Conservation (phyloP, 2,113 vertebrate genomes). For the Eolophus roseicapilla region DNA sequence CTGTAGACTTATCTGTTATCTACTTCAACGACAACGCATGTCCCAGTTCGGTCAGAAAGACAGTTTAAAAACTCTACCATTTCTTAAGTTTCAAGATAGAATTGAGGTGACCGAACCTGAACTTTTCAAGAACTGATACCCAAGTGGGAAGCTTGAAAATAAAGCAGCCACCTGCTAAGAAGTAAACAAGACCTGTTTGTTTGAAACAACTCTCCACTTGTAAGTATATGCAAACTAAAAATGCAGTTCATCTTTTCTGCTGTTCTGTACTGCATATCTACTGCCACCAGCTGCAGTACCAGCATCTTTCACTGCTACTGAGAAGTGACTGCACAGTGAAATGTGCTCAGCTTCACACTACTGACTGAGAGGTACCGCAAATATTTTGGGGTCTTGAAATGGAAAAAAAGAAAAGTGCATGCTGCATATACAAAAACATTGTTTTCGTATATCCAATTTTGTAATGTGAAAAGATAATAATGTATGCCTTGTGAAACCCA, state of each 20-base stretch:
- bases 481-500: background rate
- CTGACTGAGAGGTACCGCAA: background rate
- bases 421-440: background rate
- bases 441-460: background rate
- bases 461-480: background rate
- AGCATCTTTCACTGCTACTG: background rate
- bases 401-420: background rate
- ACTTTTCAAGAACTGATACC: background rate
- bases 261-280: background rate
- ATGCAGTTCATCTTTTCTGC: background rate
- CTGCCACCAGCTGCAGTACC: background rate
- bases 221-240: background rate
- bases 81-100: background rate
- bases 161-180: background rate
- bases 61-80: background rate
- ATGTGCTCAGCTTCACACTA: background rate
- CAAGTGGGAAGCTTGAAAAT: background rate
- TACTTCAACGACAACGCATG: background rate
- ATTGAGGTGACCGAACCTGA: background rate
- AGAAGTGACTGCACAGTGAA: background rate
- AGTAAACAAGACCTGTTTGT: background rate
- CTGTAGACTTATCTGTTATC: background rate
- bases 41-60: background rate
- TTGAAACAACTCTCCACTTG: background rate
- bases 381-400: background rate